A percentile compares a stretch with the other conserved stretches of the same genome.
phyloP scores from a whole-genome alignment of 2,888 invertebrate genomes.

The Steinernema carpocapsae region DNA sequence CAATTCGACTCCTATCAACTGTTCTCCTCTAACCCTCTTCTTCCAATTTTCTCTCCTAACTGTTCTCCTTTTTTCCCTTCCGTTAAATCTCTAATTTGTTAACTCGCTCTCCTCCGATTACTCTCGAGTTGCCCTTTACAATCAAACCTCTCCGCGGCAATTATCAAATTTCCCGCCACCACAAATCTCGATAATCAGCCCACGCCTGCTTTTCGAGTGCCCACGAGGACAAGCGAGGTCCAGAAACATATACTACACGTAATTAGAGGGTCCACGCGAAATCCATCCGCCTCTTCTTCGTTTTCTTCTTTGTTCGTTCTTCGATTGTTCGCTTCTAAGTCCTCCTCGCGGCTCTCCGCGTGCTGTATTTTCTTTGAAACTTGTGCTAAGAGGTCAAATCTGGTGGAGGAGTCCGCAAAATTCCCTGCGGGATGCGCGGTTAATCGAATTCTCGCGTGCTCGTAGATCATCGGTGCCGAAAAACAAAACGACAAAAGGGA shows the following conservation, averaged over 20 bases:
- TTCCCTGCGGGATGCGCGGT: slow-evolving; percentile 3
- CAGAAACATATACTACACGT: slow-evolving; percentile 10
- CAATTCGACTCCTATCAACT: no score
- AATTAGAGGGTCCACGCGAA: slow-evolving; percentile 33
- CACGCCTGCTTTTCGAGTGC: background rate
- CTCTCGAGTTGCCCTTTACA: background rate
- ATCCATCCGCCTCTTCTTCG: background rate
- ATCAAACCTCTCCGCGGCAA: background rate
- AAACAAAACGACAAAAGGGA: slow-evolving; percentile 31
- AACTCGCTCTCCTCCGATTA: background rate
- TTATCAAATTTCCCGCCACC: background rate
- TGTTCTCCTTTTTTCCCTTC: no score
- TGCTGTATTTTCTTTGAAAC: background rate
- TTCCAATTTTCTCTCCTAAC: no score
- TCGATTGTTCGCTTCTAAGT: background rate
- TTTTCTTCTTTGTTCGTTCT: background rate
- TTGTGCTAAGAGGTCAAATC: slow-evolving; percentile 1
- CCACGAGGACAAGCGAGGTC: background rate
- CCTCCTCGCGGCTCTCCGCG: slow-evolving; percentile 2
- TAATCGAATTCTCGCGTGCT: slow-evolving; percentile 34
- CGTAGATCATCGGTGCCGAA: slow-evolving; percentile 33
- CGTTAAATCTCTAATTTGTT: no score
- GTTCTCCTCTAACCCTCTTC: no score
- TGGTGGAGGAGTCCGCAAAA: background rate
- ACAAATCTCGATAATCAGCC: background rate